Evolutionary conservation across 2,888 invertebrate species (phyloP), one percentile per base, ranked within the genome.

Genomic region (Drosophila mayaguana): DNA sequence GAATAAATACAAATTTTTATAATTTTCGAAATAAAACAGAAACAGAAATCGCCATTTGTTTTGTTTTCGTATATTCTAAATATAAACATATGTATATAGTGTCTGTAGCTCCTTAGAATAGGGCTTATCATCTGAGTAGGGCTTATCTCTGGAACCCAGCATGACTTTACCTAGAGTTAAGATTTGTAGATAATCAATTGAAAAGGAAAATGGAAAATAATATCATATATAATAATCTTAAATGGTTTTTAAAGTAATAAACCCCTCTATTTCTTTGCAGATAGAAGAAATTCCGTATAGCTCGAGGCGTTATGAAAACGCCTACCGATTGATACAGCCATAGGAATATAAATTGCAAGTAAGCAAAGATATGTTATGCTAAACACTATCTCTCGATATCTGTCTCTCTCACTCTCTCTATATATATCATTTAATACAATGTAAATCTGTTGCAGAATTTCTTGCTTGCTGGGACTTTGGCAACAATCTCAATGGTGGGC

Each of bases 401-500:
- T 32, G 18, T 50, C 12, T 18, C 11, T 32, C 36, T 12, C 12
- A 4, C 36, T 36, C 36, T 5, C 36, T 34, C 0, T 3, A 6
- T 32, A 34, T 34, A 16, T 22, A 7, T 4, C 40, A 20, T 12
- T 28, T 8, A 8, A 28, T 22, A 14, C 14, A 14, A 11, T 48
- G 16, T 4, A 7, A 22, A 14, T 25, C 4, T 11, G 0, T 28
- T 48, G 0, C n/a, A 50, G 43, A 43, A 20, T 38, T 53, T 56
- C 38, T 9, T 62, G 73, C 54, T 40, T 53, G 45, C 46, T 42
- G 36, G 45, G 28, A 28, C 9, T 16, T 14, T 36, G 65, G 40
- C 53, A 64, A 72, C 22, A 67, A 71, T 80, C 72, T 80, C 80
- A 87, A 87, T 85, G 84, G 73, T 87, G 80, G 80, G 80, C 78